Evolutionary conservation across 2,888 invertebrate genomes (phyloP).

Genomic region (Cheilosia impressa): DNA sequence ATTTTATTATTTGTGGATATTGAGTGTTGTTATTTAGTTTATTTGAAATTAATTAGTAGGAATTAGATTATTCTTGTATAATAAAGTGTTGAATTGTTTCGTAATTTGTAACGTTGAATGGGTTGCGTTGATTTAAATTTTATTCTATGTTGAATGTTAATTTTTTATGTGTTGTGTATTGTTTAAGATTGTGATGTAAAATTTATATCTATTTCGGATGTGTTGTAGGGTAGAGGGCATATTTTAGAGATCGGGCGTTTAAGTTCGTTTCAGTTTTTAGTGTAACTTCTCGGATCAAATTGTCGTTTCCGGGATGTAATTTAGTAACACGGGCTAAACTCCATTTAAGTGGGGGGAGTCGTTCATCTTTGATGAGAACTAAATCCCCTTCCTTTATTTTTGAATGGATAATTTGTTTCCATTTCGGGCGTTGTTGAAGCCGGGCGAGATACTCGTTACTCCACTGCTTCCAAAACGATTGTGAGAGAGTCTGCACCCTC

Average conservation of each 20-base stretch:
- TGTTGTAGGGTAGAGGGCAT: too few relatives aligned
- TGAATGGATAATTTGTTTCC: too few relatives aligned
- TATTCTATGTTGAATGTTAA: not conserved
- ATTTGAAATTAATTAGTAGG: too few relatives aligned
- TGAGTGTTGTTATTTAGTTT: too few relatives aligned
- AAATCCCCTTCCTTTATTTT: too few relatives aligned
- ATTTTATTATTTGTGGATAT: too few relatives aligned
- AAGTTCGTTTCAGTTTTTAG: constrained; percentile 7
- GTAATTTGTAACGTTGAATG: too few relatives aligned
- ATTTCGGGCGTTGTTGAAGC: not conserved
- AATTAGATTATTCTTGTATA: too few relatives aligned
- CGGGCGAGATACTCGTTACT: not conserved
- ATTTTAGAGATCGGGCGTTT: not conserved
- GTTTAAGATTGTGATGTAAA: not conserved
- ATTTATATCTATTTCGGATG: not conserved
- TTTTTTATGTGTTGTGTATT: not conserved
- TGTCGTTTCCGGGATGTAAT: too few relatives aligned
- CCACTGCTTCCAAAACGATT: not conserved
- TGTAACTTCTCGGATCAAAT: not conserved
- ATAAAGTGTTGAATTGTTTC: too few relatives aligned
- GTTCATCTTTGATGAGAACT: not conserved
- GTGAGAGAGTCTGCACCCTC: too few relatives aligned
- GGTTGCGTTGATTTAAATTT: too few relatives aligned
- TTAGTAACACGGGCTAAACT: not conserved
- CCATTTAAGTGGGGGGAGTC: not conserved